Base-by-base conservation (phyloP, 1,140 invertebrate species). In the Ceratosolen solmsi region DNA sequence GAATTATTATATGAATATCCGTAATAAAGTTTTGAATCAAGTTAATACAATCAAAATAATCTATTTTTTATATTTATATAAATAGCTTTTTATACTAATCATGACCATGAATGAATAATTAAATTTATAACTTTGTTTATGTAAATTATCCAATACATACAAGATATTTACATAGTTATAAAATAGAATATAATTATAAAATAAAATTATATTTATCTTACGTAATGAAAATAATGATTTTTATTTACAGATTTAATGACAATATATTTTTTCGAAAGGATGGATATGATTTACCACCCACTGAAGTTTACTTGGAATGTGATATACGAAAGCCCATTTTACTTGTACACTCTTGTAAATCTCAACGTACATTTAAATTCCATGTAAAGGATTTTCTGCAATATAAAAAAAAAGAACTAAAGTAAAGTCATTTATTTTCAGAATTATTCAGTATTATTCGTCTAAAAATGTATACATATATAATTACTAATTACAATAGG, bases 301-400 rank as follows among this genome's bases (percentile, higher is more conserved):
- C 84, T 41, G 71, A 86, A 82, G 78, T 87, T 7, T 25, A 80
- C 38, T 51, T 87, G 13, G 74, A 83, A 60, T 84, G 80, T 20
- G 38, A 76, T 33, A 54, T 84, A 33, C n/a, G 33, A 36, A 71
- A 68, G 20, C 77, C 86, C 38, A 17, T 4, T 2, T 41, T 86
- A 15, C 1, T 60, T 2, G 58, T 82, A n/a, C 9, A 81, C 8
- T 68, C 82, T n/a, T 20, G 82, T 13, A 80, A 75, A 72, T 71
- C 15, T 46, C 60, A 86, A 13, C 77, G 68, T 58, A 82, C 68
- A 36, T 87, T 86, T 49, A 76, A 58, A 38, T 84, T 85, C 65
- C 80, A 46, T 49, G 56, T 46, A 0, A 79, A 75, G 74, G 73
- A 86, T 49, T 82, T 86, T 20, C 46, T 80, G 13, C n/a, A 54